Base-by-base conservation (phyloP, 35 echinoderm and acorn worm genomes). In the Chiridota heheva region DNA sequence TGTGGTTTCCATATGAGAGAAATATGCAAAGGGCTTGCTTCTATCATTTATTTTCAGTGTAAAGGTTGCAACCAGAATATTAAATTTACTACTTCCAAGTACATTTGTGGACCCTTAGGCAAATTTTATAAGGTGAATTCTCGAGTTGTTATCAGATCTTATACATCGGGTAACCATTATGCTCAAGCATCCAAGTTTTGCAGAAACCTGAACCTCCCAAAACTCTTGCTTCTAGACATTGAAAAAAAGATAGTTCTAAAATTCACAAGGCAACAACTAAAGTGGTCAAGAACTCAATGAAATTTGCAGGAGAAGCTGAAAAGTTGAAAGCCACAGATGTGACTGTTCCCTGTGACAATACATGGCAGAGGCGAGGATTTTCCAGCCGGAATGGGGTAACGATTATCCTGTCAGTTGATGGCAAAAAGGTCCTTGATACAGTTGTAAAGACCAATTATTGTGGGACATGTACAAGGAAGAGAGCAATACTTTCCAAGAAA, bases 331-430 rank as follows among this genome's bases (percentile, higher is more conserved):
- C n/a, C 7, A 74, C 20, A 46, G 70, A 74, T n/a, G 34, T 74
- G 13, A 43, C 42, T 13, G 70, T 74, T 49, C 48, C 70, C 6
- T 74, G 70, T 26, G 70, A 74, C 26, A 40, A 40, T 46, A 74
- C 70, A 16, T 74, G 70, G 70, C 70, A 74, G 48, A 3, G 24
- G 8, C 17, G 70, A 16, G 70, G 70, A 24, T 74, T 74, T 28
- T 4, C 40, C 10, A 74, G 70, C 41, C 43, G 48, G 25, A 74
- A 74, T 44, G 70, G 70, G 22, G 34, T 74, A 24, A 40, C 70
- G 48, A 74, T 44, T n/a, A 36, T 43, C 8, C 41, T 74, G 10
- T 36, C 27, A 20, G 70, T 74, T 4, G 37, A 29, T 49, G 70
- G 70, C 18, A 74, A 33, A n/a, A 74, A 74, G 26, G 70, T 74